Evolutionary conservation across 2,888 invertebrate species (phyloP).

Genomic region (Drosophila ochracea): DNA sequence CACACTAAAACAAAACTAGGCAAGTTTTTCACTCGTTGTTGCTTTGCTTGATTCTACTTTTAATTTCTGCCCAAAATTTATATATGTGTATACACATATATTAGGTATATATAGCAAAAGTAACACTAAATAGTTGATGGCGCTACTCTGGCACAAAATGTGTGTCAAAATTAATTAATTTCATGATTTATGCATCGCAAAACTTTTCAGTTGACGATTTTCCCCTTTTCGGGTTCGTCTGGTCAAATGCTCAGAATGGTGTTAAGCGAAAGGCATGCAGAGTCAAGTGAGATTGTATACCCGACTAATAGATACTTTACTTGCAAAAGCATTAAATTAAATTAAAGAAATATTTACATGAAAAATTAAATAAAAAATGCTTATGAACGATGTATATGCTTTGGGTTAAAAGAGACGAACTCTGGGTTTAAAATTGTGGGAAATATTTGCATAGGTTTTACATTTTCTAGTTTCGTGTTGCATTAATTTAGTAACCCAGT

Average conservation of each 20-base stretch:
- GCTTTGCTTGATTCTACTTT: slow-evolving; percentile 68
- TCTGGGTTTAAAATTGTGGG: neutral
- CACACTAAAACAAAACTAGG: slow-evolving; percentile 32
- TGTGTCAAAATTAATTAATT: slow-evolving; percentile 85
- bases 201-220: slow-evolving; percentile 43
- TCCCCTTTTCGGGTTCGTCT: slow-evolving; percentile 29
- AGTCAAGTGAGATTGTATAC: neutral
- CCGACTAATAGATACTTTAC: neutral
- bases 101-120: slow-evolving; percentile 8
- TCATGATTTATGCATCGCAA: slow-evolving; percentile 83
- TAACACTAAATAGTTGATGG: slow-evolving; percentile 72
- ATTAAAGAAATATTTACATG: neutral
- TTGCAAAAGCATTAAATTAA: neutral
- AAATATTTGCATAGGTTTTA: neutral
- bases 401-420: neutral
- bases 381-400: neutral
- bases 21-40: slow-evolving; percentile 48
- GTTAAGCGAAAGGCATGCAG: slow-evolving; percentile 37
- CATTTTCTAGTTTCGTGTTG: neutral
- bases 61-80: slow-evolving; percentile 60
- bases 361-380: neutral
- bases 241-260: slow-evolving; percentile 59
- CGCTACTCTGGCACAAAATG: slow-evolving; percentile 73
- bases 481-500: neutral
- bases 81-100: slow-evolving; percentile 1